phyloP scores from a whole-genome alignment of 2,888 invertebrate genomes.

The Zelleria hepariella region DNA sequence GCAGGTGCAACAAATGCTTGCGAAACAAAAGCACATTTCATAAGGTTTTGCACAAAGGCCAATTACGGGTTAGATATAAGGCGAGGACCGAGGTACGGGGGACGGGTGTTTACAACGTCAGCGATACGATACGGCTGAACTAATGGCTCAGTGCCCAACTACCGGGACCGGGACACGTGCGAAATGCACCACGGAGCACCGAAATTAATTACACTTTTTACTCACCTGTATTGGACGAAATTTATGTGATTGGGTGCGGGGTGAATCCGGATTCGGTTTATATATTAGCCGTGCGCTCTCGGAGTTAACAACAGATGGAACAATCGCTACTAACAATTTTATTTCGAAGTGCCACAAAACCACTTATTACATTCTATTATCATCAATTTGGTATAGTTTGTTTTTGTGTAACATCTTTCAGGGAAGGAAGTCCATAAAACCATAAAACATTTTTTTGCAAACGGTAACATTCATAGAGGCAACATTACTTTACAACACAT shows the following conservation, averaged over 20 bases:
- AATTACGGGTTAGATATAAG: conserved; percentile 45
- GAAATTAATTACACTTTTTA: not conserved
- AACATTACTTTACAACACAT: too few relatives aligned
- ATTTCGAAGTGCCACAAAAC: too few relatives aligned
- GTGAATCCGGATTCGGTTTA: not conserved
- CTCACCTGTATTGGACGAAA: not conserved
- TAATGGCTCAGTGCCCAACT: conserved; percentile 25
- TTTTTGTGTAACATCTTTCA: too few relatives aligned
- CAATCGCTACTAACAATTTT: not conserved
- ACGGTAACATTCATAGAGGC: too few relatives aligned
- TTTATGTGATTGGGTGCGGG: not conserved
- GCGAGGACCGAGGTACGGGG: conserved; percentile 13
- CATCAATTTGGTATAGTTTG: too few relatives aligned
- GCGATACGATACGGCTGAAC: conserved; percentile 36
- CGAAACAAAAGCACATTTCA: conserved; percentile 19
- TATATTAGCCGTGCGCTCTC: not conserved
- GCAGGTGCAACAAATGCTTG: conserved; percentile 2
- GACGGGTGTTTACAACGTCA: conserved; percentile 33
- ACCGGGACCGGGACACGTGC: not conserved
- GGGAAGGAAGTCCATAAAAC: too few relatives aligned
- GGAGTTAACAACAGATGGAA: not conserved
- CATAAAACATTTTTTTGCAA: too few relatives aligned
- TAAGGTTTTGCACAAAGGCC: conserved; percentile 35
- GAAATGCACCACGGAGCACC: not conserved
- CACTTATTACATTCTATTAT: too few relatives aligned